A percentile compares a stretch with the other conserved stretches of the same genome.
These are phyloP conservation scores for Caloenas nicobarica DNA, from an alignment of 2,113 vertebrate genomes.

Conservation along the genomic window DNA sequence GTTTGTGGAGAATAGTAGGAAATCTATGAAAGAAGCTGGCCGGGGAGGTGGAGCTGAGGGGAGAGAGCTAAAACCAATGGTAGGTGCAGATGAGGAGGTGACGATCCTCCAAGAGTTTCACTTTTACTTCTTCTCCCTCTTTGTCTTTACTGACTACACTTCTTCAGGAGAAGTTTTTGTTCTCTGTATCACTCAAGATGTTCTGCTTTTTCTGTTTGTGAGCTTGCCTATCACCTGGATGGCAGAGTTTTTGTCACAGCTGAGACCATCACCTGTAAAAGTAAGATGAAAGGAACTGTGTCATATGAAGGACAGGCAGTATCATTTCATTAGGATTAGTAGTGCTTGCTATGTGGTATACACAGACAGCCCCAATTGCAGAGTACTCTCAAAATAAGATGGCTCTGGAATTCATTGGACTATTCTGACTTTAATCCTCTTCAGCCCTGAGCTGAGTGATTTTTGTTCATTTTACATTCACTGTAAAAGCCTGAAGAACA, in stretches of 20 bases:
- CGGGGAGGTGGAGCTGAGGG: slow-evolving; percentile 82
- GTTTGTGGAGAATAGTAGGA: slow-evolving; percentile 95
- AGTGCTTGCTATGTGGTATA: neutral
- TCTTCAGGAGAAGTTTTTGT: slow-evolving; percentile 86
- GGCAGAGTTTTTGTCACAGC: slow-evolving; percentile 88
- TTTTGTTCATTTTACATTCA: slow-evolving; percentile 29
- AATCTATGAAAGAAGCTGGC: slow-evolving; percentile 86
- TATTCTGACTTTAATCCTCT: neutral
- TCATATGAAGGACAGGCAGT: slow-evolving; percentile 1
- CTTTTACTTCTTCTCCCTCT: slow-evolving; percentile 91
- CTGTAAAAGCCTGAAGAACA: slow-evolving; percentile 32
- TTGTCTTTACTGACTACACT: slow-evolving; percentile 91
- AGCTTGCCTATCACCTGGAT: slow-evolving; percentile 93
- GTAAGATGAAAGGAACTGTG: slow-evolving; percentile 81
- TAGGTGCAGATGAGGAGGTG: slow-evolving; percentile 90
- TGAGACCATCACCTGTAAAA: slow-evolving; percentile 82
- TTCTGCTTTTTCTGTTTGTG: slow-evolving; percentile 92
- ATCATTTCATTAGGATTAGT: slow-evolving; percentile 14
- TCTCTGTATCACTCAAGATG: slow-evolving; percentile 88
- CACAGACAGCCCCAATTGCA: neutral
- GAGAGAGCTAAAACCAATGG: slow-evolving; percentile 95
- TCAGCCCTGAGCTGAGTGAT: neutral
- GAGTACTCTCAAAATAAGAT: slow-evolving; percentile 18
- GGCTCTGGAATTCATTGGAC: neutral
- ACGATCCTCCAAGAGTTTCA: slow-evolving; percentile 90